These are phyloP conservation scores for Sogatella furcifera DNA, from an alignment of 1,140 invertebrate species.

Conservation along the genomic window DNA sequence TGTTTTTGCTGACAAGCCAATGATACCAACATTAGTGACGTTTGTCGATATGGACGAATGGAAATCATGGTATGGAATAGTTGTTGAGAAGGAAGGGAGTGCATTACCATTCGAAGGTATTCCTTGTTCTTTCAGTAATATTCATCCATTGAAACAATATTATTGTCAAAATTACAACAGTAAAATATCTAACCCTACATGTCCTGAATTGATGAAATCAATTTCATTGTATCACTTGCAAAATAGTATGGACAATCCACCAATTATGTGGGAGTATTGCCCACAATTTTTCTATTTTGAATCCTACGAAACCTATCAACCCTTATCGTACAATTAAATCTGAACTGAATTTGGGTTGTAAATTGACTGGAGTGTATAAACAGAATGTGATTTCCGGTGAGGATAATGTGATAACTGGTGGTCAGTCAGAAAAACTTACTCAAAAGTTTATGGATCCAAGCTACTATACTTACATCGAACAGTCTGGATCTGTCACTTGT, in stretches of 20 bases:
- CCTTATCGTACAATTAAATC: neutral
- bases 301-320: neutral
- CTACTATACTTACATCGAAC: neutral
- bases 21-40: neutral
- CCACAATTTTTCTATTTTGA: neutral
- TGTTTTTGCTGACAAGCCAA: neutral
- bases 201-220: neutral
- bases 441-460: too few species aligned
- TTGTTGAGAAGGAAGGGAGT: neutral
- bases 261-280: neutral
- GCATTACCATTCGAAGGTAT: neutral
- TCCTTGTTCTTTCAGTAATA: neutral
- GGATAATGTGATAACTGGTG: too few species aligned
- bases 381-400: neutral
- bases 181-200: neutral
- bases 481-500: neutral
- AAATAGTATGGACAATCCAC: neutral
- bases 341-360: neutral
- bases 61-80: neutral
- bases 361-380: neutral
- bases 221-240: neutral
- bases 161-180: neutral
- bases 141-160: neutral
- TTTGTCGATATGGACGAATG: neutral
- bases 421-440: too few species aligned